A percentile compares a stretch with the other conserved stretches of the same genome.
Conservation (phyloP, 2,797 vertebrate genomes). For the Nothura maculosa region DNA sequence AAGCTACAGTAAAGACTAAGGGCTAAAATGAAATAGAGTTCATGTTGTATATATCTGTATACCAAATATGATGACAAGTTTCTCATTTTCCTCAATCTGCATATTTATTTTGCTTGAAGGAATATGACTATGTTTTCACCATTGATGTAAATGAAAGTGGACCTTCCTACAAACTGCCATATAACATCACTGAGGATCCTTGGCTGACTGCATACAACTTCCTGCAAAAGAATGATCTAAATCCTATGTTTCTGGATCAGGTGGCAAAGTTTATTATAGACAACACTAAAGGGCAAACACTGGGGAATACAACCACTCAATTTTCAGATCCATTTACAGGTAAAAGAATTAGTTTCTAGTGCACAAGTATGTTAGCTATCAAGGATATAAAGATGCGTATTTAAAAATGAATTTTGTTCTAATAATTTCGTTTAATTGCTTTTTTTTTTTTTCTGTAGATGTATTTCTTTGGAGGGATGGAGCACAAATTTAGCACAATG, state of each 20-base stretch:
- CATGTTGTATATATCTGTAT: neutral
- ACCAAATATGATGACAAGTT: neutral
- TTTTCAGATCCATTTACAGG: constrained; percentile 95
- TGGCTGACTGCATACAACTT: constrained; percentile 97
- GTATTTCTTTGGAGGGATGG: neutral
- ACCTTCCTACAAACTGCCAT: constrained; percentile 95
- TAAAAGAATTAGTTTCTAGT: constrained; percentile 72
- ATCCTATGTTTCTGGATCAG: constrained; percentile 97
- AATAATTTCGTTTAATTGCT: neutral
- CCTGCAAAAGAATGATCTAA: constrained; percentile 95
- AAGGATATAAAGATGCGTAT: neutral
- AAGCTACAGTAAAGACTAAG: neutral
- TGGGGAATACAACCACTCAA: constrained; percentile 80
- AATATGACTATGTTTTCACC: constrained; percentile 97
- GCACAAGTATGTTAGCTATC: no score
- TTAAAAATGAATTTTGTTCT: neutral
- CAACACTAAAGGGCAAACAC: constrained; percentile 92
- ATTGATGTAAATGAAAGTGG: constrained; percentile 97
- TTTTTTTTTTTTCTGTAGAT: neutral
- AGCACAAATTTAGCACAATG: neutral
- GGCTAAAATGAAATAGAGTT: neutral
- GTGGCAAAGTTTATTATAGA: constrained; percentile 98
- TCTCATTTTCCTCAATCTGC: constrained; percentile 20
- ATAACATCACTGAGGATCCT: constrained; percentile 93
- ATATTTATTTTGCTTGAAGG: constrained; percentile 82